Evolutionary conservation across 2,113 vertebrate genomes (phyloP).

Genomic region (Gymnobelideus leadbeateri): DNA sequence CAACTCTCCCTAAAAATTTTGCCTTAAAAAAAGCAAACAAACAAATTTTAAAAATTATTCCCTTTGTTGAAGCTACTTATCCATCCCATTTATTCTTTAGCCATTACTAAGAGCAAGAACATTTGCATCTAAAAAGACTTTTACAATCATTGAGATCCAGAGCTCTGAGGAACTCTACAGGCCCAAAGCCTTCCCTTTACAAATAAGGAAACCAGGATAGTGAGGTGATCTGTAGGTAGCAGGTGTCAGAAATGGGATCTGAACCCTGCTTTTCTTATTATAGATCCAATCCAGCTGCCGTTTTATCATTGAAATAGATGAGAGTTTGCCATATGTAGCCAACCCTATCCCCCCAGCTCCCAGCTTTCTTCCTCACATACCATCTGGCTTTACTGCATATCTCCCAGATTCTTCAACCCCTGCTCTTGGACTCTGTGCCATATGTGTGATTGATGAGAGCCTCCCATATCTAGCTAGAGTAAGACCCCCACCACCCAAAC

Average conservation of each 20-base stretch:
- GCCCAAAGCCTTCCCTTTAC: background rate
- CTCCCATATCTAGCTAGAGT: background rate
- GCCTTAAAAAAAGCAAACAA: background rate
- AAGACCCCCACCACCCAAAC: background rate
- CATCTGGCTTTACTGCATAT: background rate
- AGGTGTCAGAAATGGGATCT: background rate
- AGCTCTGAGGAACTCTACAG: background rate
- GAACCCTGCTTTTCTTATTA: background rate
- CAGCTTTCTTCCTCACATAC: background rate
- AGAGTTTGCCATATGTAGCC: background rate
- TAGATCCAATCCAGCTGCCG: background rate
- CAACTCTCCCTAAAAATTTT: constrained; percentile 4
- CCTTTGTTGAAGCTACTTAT: background rate
- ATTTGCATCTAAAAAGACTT: background rate
- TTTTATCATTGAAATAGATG: background rate
- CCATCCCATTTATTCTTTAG: background rate
- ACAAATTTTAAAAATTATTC: background rate
- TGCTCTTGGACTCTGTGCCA: background rate
- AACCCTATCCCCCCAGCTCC: background rate
- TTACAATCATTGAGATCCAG: background rate
- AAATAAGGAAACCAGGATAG: background rate
- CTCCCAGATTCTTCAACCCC: background rate
- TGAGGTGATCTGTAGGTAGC: background rate
- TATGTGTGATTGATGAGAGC: background rate
- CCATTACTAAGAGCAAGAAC: background rate